Percentiles rank a stretch among this genome's conserved stretches.
These are phyloP conservation scores for Drosophila tanythrix DNA, from an alignment of 2,888 invertebrate species.

Conservation along the genomic window DNA sequence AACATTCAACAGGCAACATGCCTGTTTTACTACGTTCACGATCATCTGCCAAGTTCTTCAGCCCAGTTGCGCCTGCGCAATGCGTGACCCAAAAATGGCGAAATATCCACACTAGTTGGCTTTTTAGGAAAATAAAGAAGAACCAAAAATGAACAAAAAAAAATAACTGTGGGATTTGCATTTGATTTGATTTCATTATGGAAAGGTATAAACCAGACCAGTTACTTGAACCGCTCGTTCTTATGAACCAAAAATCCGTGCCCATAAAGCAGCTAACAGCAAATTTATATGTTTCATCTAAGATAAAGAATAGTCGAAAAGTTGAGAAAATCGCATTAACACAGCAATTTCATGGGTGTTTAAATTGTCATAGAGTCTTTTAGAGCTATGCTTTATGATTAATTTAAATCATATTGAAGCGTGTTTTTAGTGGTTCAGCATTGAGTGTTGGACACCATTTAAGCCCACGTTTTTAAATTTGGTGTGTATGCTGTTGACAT, in stretches of 20 bases:
- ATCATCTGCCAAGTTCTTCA: conserved; percentile 19
- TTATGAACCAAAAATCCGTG: conserved; percentile 10
- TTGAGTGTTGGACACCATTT: not conserved
- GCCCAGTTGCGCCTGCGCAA: conserved; percentile 40
- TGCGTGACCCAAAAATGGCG: conserved; percentile 63
- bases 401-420: not conserved
- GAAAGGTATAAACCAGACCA: conserved; percentile 19
- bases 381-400: not conserved
- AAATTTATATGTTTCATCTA: not conserved
- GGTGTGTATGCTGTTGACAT: not conserved
- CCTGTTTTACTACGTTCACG: conserved; percentile 37
- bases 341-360: no score
- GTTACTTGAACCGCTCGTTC: conserved; percentile 6
- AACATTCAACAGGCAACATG: not conserved
- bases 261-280: conserved; percentile 1
- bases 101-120: conserved; percentile 30
- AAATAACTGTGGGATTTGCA: conserved; percentile 51
- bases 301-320: not conserved
- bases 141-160: conserved; percentile 4
- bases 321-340: not conserved
- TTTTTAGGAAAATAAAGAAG: conserved; percentile 27
- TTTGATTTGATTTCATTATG: conserved; percentile 41
- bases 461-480: not conserved
- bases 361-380: not conserved
- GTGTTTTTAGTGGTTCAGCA: not conserved